Conservation (phyloP, 1,140 invertebrate genomes). For the Pseudomyrmex flavicornis region DNA sequence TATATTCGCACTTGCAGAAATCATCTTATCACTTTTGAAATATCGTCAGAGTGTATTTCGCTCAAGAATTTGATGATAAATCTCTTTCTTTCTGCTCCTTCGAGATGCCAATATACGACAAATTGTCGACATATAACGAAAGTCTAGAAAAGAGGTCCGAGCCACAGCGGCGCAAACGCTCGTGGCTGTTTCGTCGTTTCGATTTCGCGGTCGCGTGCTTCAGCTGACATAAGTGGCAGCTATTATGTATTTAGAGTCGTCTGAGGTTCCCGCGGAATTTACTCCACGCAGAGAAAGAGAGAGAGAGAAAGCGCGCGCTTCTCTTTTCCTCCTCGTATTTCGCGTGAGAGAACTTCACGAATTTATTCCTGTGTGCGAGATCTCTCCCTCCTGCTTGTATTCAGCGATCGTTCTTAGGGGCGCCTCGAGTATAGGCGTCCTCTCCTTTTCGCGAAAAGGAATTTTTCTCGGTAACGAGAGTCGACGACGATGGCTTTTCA, state of each 20-base stretch:
- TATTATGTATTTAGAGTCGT: slow-evolving; percentile 62
- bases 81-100: too few species aligned
- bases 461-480: slow-evolving; percentile 51
- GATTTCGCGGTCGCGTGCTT: slow-evolving; percentile 11
- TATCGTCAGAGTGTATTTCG: too few species aligned
- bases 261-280: slow-evolving; percentile 41
- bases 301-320: background rate
- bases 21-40: too few species aligned
- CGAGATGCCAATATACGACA: too few species aligned
- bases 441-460: slow-evolving; percentile 32
- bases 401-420: slow-evolving; percentile 30
- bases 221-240: slow-evolving; percentile 59
- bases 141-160: too few species aligned
- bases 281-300: background rate
- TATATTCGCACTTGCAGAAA: too few species aligned
- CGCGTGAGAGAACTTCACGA: slow-evolving; percentile 54
- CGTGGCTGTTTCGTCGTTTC: slow-evolving; percentile 14
- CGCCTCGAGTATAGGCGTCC: slow-evolving; percentile 3
- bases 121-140: too few species aligned
- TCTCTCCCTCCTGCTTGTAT: background rate
- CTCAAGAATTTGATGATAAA: too few species aligned
- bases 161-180: background rate
- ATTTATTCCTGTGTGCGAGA: slow-evolving; percentile 54
- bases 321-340: slow-evolving; percentile 47
- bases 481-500: slow-evolving; percentile 9